Evolutionary conservation across 2,888 invertebrate species (phyloP).

Genomic region (Lagria hirta): DNA sequence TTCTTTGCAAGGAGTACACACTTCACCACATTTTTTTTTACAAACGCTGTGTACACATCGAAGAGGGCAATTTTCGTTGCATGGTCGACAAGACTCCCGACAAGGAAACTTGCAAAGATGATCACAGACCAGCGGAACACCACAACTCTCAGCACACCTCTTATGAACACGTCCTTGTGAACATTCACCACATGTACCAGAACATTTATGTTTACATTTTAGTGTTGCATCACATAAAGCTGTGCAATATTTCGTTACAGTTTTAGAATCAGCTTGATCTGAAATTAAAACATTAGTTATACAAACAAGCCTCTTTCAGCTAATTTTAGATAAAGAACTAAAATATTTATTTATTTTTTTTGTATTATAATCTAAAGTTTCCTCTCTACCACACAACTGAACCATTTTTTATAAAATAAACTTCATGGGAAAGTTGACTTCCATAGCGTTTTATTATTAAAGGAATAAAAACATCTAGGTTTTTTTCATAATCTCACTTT

Average conservation of each 20-base stretch:
- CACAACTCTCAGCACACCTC: conserved; percentile 60
- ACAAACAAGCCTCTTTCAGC: too few species aligned
- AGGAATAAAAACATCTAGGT: too few species aligned
- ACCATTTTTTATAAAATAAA: too few species aligned
- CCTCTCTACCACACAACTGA: too few species aligned
- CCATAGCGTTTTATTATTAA: too few species aligned
- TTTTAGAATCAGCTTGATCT: conserved; percentile 8
- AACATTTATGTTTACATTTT: conserved; percentile 58
- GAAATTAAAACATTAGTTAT: conserved; percentile 2
- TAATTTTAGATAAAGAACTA: too few species aligned
- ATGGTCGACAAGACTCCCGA: conserved; percentile 61
- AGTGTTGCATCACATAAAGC: conserved; percentile 54
- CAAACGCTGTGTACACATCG: conserved; percentile 60
- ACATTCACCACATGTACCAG: conserved; percentile 61
- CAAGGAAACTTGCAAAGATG: conserved; percentile 63
- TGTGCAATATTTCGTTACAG: conserved; percentile 52
- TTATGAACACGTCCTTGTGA: conserved; percentile 62
- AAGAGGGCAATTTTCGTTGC: conserved; percentile 55
- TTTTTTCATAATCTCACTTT: too few species aligned
- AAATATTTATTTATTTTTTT: too few species aligned
- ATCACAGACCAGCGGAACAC: conserved; percentile 62
- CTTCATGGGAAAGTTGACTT: too few species aligned
- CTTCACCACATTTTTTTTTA: conserved; percentile 51
- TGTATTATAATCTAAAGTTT: too few species aligned
- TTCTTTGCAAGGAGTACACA: conserved; percentile 50